These are phyloP conservation scores for Drosophila tsacasi DNA, from an alignment of 1,140 invertebrate species.

Conservation along the genomic window DNA sequence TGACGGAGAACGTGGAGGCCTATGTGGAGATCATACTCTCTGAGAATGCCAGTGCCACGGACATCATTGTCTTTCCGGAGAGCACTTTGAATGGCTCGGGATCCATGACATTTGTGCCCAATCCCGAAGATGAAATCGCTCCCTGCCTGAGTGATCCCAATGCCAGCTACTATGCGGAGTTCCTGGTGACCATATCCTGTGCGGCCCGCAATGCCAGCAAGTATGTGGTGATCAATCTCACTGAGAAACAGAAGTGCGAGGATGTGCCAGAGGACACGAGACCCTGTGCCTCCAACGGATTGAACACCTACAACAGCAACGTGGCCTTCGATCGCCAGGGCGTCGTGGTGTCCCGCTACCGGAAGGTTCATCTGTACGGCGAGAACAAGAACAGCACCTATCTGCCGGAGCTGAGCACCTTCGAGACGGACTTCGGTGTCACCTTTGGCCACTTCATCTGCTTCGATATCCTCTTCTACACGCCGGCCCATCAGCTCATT, in stretches of 20 bases:
- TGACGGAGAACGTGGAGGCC: slow-evolving; percentile 50
- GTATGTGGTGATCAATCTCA: slow-evolving; percentile 91
- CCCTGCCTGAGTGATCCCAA: slow-evolving; percentile 66
- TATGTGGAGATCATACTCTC: slow-evolving; percentile 71
- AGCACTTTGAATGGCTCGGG: slow-evolving; percentile 83
- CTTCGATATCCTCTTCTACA: slow-evolving; percentile 91
- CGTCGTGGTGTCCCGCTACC: slow-evolving; percentile 88
- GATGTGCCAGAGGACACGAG: slow-evolving; percentile 73
- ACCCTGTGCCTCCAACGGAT: slow-evolving; percentile 75
- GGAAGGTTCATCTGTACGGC: slow-evolving; percentile 91
- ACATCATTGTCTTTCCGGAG: slow-evolving; percentile 95
- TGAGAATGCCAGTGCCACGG: slow-evolving; percentile 82
- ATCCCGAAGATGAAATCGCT: slow-evolving; percentile 18
- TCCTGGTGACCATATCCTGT: slow-evolving; percentile 70
- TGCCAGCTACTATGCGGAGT: slow-evolving; percentile 29
- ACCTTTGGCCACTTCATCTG: slow-evolving; percentile 93
- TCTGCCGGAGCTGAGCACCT: slow-evolving; percentile 86
- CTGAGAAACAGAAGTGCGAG: slow-evolving; percentile 87
- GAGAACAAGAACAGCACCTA: slow-evolving; percentile 68
- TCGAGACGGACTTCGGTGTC: slow-evolving; percentile 93
- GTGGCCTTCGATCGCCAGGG: slow-evolving; percentile 90
- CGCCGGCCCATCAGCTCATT: slow-evolving; percentile 85
- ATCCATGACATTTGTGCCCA: slow-evolving; percentile 59
- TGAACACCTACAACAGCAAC: slow-evolving; percentile 89
- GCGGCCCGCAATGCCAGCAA: slow-evolving; percentile 54